Evolutionary conservation across 2,113 vertebrate species (phyloP).

Genomic region (Indicator maculatus): DNA sequence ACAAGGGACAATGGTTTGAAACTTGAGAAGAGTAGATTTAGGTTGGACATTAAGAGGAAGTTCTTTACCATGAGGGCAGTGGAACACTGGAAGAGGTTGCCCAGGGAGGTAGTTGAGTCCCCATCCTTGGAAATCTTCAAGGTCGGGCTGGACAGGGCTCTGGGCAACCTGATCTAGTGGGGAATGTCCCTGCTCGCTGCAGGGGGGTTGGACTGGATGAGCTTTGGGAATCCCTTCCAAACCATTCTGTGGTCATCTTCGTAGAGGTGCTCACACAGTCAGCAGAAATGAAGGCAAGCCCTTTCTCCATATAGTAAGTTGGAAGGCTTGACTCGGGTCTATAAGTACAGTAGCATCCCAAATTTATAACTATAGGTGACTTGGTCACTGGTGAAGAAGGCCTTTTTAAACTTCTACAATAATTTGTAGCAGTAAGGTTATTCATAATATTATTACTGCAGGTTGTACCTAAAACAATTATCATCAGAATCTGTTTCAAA

Average conservation of each 20-base stretch:
- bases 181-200: too few species aligned
- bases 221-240: too few species aligned
- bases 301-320: not conserved
- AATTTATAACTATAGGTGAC: not conserved
- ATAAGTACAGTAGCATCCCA: not conserved
- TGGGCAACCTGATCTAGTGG: too few species aligned
- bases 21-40: too few species aligned
- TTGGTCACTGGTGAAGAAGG: not conserved
- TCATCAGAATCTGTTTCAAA: not conserved
- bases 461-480: not conserved
- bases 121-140: too few species aligned
- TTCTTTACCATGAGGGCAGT: too few species aligned
- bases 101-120: too few species aligned
- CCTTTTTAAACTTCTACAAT: not conserved
- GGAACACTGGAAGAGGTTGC: too few species aligned
- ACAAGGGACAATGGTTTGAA: too few species aligned
- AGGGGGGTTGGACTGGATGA: too few species aligned
- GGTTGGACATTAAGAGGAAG: too few species aligned
- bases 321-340: not conserved
- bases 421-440: not conserved
- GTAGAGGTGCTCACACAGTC: not conserved
- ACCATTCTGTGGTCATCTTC: not conserved
- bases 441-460: not conserved
- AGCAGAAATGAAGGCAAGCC: not conserved
- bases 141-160: too few species aligned